Evolutionary conservation across 2,113 vertebrate species (phyloP).

Genomic region (Callipepla squamata): DNA sequence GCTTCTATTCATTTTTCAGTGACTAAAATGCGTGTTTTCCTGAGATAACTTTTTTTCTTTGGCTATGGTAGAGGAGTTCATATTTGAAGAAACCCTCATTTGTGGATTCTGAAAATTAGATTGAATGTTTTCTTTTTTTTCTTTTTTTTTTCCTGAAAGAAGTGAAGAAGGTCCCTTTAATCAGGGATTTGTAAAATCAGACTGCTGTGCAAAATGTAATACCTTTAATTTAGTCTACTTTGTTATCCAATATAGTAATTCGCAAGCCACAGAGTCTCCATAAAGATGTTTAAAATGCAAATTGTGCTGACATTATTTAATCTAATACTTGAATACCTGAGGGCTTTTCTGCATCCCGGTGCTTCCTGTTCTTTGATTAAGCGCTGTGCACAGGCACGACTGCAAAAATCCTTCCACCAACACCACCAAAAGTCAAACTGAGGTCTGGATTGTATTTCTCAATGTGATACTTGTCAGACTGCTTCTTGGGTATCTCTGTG

Average conservation of each 20-base stretch:
- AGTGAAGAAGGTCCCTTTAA: neutral
- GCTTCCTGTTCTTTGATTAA: neutral
- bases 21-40: neutral
- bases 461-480: neutral
- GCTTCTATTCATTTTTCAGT: too few relatives aligned
- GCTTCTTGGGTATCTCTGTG: neutral
- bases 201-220: neutral
- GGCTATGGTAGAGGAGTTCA: neutral
- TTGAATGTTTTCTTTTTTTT: neutral
- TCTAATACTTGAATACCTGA: conserved; percentile 2
- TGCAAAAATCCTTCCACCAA: neutral
- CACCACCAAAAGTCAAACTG: neutral
- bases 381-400: neutral
- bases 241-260: neutral
- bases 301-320: conserved; percentile 9
- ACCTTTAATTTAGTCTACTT: neutral
- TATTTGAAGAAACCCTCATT: neutral
- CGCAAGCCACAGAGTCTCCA: neutral
- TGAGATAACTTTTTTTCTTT: neutral
- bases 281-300: conserved; percentile 53
- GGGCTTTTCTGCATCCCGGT: neutral
- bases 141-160: neutral
- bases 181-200: neutral
- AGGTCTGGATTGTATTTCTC: neutral
- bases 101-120: neutral